Conservation (phyloP, 2,797 vertebrate genomes). For the Cuculus canorus region DNA sequence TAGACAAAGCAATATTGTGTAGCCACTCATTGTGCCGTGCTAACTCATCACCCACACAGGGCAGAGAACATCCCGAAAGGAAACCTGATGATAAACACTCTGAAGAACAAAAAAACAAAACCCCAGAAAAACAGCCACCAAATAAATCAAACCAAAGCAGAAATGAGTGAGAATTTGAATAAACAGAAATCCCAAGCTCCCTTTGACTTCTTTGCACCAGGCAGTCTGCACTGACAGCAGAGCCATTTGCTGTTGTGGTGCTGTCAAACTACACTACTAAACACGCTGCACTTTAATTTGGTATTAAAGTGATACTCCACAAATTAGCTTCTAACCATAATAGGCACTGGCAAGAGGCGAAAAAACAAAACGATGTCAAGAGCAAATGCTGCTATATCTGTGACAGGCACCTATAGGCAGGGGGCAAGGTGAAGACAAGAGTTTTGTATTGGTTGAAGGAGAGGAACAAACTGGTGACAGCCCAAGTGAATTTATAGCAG, state of each 20-base stretch:
- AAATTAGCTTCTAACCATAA: constrained; percentile 16
- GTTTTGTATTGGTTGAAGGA: not conserved
- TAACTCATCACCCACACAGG: not conserved
- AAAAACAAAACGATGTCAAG: constrained; percentile 27
- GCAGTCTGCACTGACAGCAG: not conserved
- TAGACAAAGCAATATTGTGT: not conserved
- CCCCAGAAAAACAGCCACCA: not conserved
- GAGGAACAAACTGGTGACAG: constrained; percentile 6
- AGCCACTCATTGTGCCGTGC: not conserved
- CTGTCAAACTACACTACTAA: not conserved
- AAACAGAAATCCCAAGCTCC: not conserved
- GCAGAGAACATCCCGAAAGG: not conserved
- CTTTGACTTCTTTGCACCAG: not conserved
- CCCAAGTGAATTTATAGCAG: constrained; percentile 26
- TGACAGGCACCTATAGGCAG: not conserved
- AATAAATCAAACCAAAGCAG: constrained; percentile 14
- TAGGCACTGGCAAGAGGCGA: not conserved
- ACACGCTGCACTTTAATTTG: not conserved
- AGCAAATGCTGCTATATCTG: not conserved
- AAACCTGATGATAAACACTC: constrained; percentile 25
- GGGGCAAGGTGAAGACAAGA: not conserved
- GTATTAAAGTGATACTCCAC: constrained; percentile 15
- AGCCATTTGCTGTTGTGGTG: not conserved
- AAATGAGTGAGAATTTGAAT: not conserved
- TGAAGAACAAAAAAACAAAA: not conserved